Evolutionary conservation across 2,113 vertebrate genomes (phyloP).

Genomic region (Ellobius talpinus): DNA sequence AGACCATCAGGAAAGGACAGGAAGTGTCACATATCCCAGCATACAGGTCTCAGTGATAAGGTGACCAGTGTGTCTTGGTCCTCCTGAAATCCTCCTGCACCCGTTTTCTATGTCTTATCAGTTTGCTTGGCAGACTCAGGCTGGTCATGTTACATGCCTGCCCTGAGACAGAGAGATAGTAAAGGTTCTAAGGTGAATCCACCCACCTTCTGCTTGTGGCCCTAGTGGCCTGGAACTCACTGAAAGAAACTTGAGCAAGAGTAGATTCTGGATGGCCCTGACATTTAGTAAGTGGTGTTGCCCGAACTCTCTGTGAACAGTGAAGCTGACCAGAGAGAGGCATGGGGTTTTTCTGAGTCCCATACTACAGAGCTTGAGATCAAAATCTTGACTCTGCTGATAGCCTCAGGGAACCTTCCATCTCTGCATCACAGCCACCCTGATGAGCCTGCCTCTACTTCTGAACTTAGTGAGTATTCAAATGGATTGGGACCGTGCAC

Average conservation of each 20-base stretch:
- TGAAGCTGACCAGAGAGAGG: background rate
- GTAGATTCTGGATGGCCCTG: background rate
- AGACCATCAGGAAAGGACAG: background rate
- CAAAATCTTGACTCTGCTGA: background rate
- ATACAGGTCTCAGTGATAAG: background rate
- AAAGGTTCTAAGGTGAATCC: background rate
- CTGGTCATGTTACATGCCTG: background rate
- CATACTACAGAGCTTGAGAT: background rate
- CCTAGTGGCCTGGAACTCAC: background rate
- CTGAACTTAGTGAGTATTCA: background rate
- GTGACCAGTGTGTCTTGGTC: accelerated
- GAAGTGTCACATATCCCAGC: background rate
- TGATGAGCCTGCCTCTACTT: background rate
- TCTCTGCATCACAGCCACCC: background rate
- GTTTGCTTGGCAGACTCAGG: background rate
- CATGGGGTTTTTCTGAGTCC: background rate
- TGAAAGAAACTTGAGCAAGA: background rate
- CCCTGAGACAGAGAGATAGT: background rate
- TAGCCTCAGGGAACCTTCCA: background rate
- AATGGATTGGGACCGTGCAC: background rate
- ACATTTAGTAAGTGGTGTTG: background rate
- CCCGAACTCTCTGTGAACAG: background rate
- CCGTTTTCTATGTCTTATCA: background rate
- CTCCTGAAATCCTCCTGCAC: background rate
- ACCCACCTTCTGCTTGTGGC: background rate